Evolutionary conservation across 1,140 invertebrate genomes (phyloP).

Genomic region (Drosophila sucinea): DNA sequence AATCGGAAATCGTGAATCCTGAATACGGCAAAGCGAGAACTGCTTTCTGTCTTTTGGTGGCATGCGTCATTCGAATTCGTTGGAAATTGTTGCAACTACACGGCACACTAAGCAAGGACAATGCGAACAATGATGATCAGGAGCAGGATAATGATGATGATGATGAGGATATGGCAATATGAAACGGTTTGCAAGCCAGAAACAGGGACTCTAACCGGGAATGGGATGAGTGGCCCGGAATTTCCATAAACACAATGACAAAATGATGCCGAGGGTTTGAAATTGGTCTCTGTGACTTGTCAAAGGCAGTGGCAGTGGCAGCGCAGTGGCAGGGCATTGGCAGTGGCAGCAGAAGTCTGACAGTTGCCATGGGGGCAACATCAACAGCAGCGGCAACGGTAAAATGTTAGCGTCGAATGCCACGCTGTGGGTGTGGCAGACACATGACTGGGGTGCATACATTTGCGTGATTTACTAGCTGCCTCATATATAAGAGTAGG

Average conservation of each 20-base stretch:
- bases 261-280: conserved; percentile 62
- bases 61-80: conserved; percentile 38
- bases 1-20: conserved; percentile 68
- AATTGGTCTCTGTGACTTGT: conserved; percentile 34
- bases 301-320: conserved; percentile 55
- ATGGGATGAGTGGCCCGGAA: conserved; percentile 32
- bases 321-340: conserved; percentile 38
- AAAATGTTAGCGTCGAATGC: conserved; percentile 31
- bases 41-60: conserved; percentile 12
- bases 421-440: conserved; percentile 9
- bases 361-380: conserved; percentile 43
- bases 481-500: conserved; percentile 52
- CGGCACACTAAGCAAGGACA: conserved; percentile 55
- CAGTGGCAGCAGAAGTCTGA: conserved; percentile 31
- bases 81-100: conserved; percentile 73
- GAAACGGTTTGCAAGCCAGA: conserved; percentile 3
- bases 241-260: conserved; percentile 75
- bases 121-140: conserved; percentile 1
- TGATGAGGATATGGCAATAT: conserved; percentile 11
- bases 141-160: not conserved
- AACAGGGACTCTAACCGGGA: not conserved
- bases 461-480: conserved; percentile 80
- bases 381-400: conserved; percentile 22
- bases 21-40: conserved; percentile 17
- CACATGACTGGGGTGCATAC: conserved; percentile 67